phyloP scores from a whole-genome alignment of 2,888 invertebrate species.

The Aphrophora alni region DNA sequence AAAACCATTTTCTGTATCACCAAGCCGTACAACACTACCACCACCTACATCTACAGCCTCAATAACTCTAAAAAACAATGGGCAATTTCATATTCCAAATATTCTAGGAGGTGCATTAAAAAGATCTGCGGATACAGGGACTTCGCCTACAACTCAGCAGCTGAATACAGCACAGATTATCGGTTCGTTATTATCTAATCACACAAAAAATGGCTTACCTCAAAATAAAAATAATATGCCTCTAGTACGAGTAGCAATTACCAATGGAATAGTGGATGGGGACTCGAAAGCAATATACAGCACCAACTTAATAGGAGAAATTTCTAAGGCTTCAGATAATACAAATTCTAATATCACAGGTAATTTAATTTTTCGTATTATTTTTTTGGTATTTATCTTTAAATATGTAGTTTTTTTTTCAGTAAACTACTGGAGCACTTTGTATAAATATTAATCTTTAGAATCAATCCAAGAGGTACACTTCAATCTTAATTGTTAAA shows the following conservation, averaged over 20 bases:
- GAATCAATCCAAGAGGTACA: too few species aligned
- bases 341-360: neutral
- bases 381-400: too few species aligned
- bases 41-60: neutral
- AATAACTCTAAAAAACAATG: neutral
- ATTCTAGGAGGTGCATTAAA: conserved; percentile 20
- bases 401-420: too few species aligned
- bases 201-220: conserved; percentile 26
- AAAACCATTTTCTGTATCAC: conserved; percentile 16
- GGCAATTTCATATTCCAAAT: conserved; percentile 20
- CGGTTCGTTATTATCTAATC: conserved; percentile 16
- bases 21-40: neutral
- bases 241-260: neutral
- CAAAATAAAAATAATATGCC: neutral
- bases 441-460: too few species aligned
- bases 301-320: neutral
- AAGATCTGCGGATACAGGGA: conserved; percentile 6
- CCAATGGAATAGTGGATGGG: conserved; percentile 10
- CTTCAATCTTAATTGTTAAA: too few species aligned
- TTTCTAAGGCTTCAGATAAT: neutral
- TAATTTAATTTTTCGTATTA: neutral
- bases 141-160: conserved; percentile 11
- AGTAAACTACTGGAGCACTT: too few species aligned
- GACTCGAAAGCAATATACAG: conserved; percentile 14
- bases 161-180: conserved; percentile 15